A percentile compares a stretch with the other conserved stretches of the same genome.
These are phyloP conservation scores for Entosphenus tridentatus DNA, from an alignment of 2,113 vertebrate genomes.

Conservation along the genomic window DNA sequence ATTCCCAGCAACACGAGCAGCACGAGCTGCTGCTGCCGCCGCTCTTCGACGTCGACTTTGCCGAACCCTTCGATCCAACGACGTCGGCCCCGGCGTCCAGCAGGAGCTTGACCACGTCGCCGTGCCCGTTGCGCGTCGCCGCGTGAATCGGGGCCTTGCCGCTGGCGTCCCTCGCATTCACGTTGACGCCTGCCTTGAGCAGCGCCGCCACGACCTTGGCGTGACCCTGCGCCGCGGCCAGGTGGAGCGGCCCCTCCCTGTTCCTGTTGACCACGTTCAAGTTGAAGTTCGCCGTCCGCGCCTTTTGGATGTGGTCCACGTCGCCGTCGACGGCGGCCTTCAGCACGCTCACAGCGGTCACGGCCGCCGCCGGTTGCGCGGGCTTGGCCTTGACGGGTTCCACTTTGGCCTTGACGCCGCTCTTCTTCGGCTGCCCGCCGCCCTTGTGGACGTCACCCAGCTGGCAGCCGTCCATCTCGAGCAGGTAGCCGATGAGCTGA, in stretches of 20 bases:
- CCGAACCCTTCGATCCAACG: constrained; percentile 10
- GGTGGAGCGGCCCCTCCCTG: constrained; percentile 26
- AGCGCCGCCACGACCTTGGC: constrained; percentile 20
- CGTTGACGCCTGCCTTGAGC: constrained; percentile 23
- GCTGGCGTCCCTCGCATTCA: constrained; percentile 20
- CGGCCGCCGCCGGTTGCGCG: not conserved
- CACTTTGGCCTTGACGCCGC: not conserved
- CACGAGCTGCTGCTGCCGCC: too few relatives aligned
- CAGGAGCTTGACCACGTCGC: constrained; percentile 15
- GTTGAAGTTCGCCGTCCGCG: constrained; percentile 14
- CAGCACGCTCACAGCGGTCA: constrained; percentile 11
- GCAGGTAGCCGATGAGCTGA: constrained; percentile 35
- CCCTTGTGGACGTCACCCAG: constrained; percentile 3
- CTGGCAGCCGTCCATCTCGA: constrained; percentile 27
- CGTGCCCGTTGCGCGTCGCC: constrained; percentile 24
- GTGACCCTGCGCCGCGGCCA: constrained; percentile 24
- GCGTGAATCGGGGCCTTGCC: constrained; percentile 29
- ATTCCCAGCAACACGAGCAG: too few relatives aligned
- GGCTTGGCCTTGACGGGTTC: not conserved
- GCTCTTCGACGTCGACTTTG: too few relatives aligned
- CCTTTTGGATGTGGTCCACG: constrained; percentile 17
- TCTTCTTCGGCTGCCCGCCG: not conserved
- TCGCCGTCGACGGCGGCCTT: constrained; percentile 17
- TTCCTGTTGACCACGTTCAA: constrained; percentile 15
- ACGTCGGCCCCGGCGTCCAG: constrained; percentile 18